Evolutionary conservation across 2,113 vertebrate species (phyloP), one percentile per base, ranked within the genome.

Genomic region (Phycodurus eques): DNA sequence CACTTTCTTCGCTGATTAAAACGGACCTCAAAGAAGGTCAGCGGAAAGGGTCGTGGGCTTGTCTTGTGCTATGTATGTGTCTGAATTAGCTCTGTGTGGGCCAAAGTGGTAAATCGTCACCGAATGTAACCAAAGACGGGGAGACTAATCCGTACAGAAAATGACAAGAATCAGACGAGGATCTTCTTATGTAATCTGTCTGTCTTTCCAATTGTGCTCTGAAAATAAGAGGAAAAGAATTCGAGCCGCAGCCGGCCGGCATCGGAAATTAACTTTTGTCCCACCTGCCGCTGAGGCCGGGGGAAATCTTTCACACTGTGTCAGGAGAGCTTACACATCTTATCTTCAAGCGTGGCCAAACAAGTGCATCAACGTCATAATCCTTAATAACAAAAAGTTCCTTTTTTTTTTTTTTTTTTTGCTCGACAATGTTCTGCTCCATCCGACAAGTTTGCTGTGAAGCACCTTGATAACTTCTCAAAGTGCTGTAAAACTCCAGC

Each of bases 121-220:
- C 78, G 77, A 57, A 78, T 67, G 74, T 75, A 86, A 80, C 70
- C 61, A 68, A 59, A 83, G 77, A 67, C 60, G 56, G 59, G 33
- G 22, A 74, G 59, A 68, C 53, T 73, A 67, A 61, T 66, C 35
- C 39, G 67, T 57, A 67, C 13, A 75, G 68, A 76, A 78, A 73
- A 84, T 78, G 54, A 56, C 70, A 67, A 35, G 63, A 72, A 72
- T 72, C 72, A 67, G 60, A 85, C 79, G 72, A 60, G 68, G 71
- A 69, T 87, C 75, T 86, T 80, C 70, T 82, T 75, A 80, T 76
- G 76, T 82, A 64, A 87, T 87, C 71, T 27, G 46, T 35, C 67
- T 54, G 60, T 31, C 66, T 62, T 35, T 42, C 42, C 35, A 22
- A n/a, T 64, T n/a, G 62, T 20, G 62, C 35, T 43, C 39, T 42